Conservation (phyloP, 1,140 invertebrate genomes). For the Zaprionus davidi region DNA sequence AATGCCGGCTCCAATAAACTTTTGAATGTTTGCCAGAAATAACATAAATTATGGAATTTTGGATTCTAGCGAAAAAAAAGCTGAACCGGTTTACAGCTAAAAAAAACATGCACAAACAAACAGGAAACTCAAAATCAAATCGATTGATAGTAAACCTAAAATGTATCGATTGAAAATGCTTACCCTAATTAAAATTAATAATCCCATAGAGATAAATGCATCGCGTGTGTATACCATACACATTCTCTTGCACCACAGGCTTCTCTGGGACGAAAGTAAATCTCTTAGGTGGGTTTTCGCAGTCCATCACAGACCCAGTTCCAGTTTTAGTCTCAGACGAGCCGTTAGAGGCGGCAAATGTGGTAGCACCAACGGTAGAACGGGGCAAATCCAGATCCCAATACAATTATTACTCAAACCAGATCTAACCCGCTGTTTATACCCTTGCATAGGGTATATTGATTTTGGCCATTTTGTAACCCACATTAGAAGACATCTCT, state of each 20-base stretch:
- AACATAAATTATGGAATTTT: constrained; percentile 71
- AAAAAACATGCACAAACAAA: constrained; percentile 65
- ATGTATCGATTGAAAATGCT: constrained; percentile 4
- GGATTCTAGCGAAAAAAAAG: constrained; percentile 19
- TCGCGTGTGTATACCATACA: neutral
- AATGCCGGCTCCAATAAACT: constrained; percentile 51
- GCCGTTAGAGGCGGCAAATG: constrained; percentile 1
- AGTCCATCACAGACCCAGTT: neutral
- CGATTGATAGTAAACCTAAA: neutral
- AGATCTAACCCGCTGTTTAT: constrained; percentile 4
- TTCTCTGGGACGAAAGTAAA: neutral
- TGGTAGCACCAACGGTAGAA: neutral
- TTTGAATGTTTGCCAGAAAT: constrained; percentile 64
- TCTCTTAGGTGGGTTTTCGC: neutral
- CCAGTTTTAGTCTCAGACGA: neutral
- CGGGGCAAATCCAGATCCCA: constrained; percentile 14
- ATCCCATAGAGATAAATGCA: neutral
- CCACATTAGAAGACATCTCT: too few relatives aligned
- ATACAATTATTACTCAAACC: constrained; percentile 12
- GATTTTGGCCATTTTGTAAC: too few relatives aligned
- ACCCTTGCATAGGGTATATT: neutral
- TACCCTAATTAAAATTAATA: neutral
- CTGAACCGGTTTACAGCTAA: constrained; percentile 54
- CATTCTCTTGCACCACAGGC: neutral
- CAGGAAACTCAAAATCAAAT: constrained; percentile 49